A percentile compares a stretch with the other conserved stretches of the same genome.
Conservation (phyloP, 2,888 invertebrate genomes). For the Spilarctia lutea region DNA sequence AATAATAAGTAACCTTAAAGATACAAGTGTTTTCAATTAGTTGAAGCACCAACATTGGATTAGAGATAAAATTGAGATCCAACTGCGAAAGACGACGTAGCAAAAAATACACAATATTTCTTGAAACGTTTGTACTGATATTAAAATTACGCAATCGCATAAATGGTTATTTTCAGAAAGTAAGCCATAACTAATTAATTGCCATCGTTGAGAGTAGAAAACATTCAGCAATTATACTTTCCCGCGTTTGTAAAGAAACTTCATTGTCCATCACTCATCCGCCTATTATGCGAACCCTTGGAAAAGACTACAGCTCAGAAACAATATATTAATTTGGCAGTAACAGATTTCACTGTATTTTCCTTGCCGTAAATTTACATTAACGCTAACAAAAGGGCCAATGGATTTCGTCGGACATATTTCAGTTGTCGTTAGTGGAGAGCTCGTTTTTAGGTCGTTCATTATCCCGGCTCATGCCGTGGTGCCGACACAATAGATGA, state of each 20-base stretch:
- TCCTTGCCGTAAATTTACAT: slow-evolving; percentile 3
- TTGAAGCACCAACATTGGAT: no score
- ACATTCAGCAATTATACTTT: background rate
- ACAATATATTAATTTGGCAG: slow-evolving; percentile 1
- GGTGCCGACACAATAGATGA: slow-evolving; percentile 5
- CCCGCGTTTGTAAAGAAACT: background rate
- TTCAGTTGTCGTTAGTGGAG: slow-evolving; percentile 10
- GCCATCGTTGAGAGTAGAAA: background rate
- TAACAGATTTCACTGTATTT: background rate
- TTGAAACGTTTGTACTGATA: background rate
- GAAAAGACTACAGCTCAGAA: background rate
- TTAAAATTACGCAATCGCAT: background rate
- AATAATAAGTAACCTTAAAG: background rate
- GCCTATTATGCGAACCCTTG: background rate
- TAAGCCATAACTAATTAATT: background rate
- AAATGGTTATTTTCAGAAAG: background rate
- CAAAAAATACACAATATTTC: background rate
- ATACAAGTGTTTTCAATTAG: no score
- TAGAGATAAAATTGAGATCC: no score
- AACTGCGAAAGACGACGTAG: no score
- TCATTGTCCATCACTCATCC: background rate
- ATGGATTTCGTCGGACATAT: slow-evolving; percentile 2
- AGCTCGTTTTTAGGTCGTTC: slow-evolving; percentile 9
- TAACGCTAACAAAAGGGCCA: slow-evolving; percentile 4
- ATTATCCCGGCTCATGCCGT: slow-evolving; percentile 10